These are phyloP conservation scores for Arge pagana DNA, from an alignment of 2,888 invertebrate genomes.

Conservation along the genomic window DNA sequence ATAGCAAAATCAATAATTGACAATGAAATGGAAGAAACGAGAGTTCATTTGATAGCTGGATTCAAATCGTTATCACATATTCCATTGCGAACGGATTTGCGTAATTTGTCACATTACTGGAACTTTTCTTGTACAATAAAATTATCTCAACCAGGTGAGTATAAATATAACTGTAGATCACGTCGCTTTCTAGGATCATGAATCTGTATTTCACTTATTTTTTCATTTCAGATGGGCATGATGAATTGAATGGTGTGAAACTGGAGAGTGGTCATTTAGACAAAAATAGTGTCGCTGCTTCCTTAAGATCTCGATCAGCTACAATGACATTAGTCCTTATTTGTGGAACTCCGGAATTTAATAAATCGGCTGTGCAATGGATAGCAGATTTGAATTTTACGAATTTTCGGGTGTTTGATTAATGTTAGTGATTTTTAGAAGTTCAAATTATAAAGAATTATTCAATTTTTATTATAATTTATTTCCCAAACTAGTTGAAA, in stretches of 20 bases:
- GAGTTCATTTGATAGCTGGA: conserved; percentile 42
- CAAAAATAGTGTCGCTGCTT: conserved; percentile 31
- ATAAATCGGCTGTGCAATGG: conserved; percentile 36
- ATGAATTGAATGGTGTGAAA: conserved; percentile 40
- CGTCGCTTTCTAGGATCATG: neutral
- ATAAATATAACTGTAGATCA: neutral
- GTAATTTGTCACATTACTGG: conserved; percentile 48
- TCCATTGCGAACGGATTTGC: conserved; percentile 46
- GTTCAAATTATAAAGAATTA: neutral
- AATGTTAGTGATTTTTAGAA: conserved; percentile 15
- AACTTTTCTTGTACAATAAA: conserved; percentile 48
- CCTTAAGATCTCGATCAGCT: conserved; percentile 28
- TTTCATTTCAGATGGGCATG: conserved; percentile 33
- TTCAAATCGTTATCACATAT: conserved; percentile 42
- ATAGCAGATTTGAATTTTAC: conserved; percentile 31
- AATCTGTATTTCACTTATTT: conserved; percentile 17
- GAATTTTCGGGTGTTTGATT: conserved; percentile 41
- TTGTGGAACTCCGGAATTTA: conserved; percentile 49
- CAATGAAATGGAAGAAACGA: conserved; percentile 49
- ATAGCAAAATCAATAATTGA: conserved; percentile 44
- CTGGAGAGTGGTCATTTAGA: conserved; percentile 38
- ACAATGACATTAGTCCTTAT: conserved; percentile 46
- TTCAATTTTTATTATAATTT: neutral
- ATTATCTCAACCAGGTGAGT: conserved; percentile 40
- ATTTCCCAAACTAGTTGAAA: too few species aligned